A percentile compares a stretch with the other conserved stretches of the same genome.
Conservation (phyloP, 2,888 invertebrate genomes). For the Seira musarum region DNA sequence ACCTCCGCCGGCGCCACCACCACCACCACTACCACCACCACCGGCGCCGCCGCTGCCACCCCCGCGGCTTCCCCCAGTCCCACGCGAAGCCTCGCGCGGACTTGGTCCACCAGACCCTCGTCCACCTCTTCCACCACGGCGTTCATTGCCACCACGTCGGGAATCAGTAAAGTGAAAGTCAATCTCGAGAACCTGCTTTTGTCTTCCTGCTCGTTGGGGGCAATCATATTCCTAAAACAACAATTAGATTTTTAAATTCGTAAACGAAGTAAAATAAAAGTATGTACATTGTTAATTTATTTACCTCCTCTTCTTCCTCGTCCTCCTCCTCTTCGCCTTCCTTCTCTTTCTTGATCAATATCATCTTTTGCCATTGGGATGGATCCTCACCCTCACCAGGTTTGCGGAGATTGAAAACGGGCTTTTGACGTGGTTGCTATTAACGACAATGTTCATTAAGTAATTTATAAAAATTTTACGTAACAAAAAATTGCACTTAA, state of each 20-base stretch:
- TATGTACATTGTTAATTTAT: not conserved
- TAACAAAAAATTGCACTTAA: no score
- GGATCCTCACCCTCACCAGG: conserved; percentile 95
- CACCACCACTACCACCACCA: conserved; percentile 60
- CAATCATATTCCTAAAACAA: conserved; percentile 75
- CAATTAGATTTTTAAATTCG: conserved; percentile 8
- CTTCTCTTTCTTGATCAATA: conserved; percentile 80
- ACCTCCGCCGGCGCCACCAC: conserved; percentile 50
- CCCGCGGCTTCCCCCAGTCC: conserved; percentile 74
- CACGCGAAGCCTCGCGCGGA: conserved; percentile 40
- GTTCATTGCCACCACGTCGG: conserved; percentile 77
- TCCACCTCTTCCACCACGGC: conserved; percentile 72
- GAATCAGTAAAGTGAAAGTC: conserved; percentile 90
- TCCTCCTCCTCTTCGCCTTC: conserved; percentile 80
- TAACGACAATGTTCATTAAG: conserved; percentile 1
- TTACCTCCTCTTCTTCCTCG: conserved; percentile 77
- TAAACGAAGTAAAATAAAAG: not conserved
- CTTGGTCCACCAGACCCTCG: conserved; percentile 72
- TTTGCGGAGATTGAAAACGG: conserved; percentile 92
- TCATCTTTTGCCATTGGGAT: conserved; percentile 94
- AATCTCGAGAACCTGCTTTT: conserved; percentile 88
- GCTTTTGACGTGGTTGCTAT: conserved; percentile 81
- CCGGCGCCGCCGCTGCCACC: conserved; percentile 75
- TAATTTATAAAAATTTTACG: no score
- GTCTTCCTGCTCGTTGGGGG: conserved; percentile 88